Percentiles rank a stretch among this genome's conserved stretches.
These are phyloP conservation scores for Nephotettix cincticeps DNA, from an alignment of 1,140 invertebrate species.

Conservation along the genomic window DNA sequence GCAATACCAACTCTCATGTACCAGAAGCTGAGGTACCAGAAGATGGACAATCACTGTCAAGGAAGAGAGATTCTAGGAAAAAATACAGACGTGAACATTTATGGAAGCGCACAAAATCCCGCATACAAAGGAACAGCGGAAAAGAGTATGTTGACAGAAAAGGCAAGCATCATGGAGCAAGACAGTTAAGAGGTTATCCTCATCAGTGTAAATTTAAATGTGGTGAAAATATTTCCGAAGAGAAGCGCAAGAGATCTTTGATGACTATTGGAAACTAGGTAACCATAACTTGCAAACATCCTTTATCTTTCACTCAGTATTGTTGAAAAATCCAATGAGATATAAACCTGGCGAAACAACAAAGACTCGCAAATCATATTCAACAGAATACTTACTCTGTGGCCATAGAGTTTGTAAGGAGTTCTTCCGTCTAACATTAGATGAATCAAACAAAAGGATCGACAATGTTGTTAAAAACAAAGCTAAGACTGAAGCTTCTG, in stretches of 20 bases:
- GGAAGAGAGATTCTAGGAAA: slow-evolving; percentile 24
- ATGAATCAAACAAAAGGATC: too few species aligned
- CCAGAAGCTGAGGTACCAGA: too few species aligned
- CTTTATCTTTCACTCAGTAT: too few species aligned
- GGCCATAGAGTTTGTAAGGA: too few species aligned
- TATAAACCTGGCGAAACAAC: too few species aligned
- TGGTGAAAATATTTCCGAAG: slow-evolving; percentile 29
- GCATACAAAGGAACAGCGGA: slow-evolving; percentile 21
- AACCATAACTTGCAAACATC: slow-evolving; percentile 33
- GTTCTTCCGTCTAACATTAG: too few species aligned
- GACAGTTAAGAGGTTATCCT: slow-evolving; percentile 22
- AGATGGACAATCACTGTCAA: not conserved
- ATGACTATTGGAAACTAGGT: slow-evolving; percentile 33
- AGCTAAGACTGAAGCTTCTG: too few species aligned
- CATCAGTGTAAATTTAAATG: slow-evolving; percentile 33
- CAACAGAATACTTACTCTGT: too few species aligned
- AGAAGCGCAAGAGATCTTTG: slow-evolving; percentile 32
- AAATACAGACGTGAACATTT: slow-evolving; percentile 10
- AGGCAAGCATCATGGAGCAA: slow-evolving; percentile 28
- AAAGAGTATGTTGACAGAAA: slow-evolving; percentile 31
- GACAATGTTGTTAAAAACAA: too few species aligned
- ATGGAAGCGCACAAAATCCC: slow-evolving; percentile 31
- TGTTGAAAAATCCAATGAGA: too few species aligned
- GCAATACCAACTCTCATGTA: too few species aligned
- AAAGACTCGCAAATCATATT: too few species aligned